Evolutionary conservation across 2,888 invertebrate species (phyloP), one percentile per base, ranked within the genome.

Genomic region (Dioctria linearis): DNA sequence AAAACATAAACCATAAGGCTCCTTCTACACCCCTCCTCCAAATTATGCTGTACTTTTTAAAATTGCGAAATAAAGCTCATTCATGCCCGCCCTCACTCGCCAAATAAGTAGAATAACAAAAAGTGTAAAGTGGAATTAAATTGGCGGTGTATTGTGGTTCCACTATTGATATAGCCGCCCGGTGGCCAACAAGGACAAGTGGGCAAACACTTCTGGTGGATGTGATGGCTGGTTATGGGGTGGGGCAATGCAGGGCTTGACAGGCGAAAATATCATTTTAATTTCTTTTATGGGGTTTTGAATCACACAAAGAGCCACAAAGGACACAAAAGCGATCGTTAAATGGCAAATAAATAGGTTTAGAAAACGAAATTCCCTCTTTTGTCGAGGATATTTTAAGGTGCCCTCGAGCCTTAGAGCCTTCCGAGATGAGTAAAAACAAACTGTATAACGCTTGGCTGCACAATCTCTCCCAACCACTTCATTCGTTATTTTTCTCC

Each of bases 211-310:
- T 25, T 25, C 25, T 25, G 25, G 25, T 25, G 25, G 25, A 25
- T 25, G 25, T 25, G 25, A 25, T 25, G 25, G 25, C 2, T 25
- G 25, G 25, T 25, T 25, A 25, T 25, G 25, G 46, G 43, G 5
- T 42, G 6, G 46, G 67, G 63, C 11, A 25, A 71, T 37, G 51
- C 37, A 54, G 54, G 71, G 71, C 43, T 51, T 39, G 67, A 59
- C 61, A 46, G 61, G 37, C 39, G 76, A 76, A 76, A 76, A 76
- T 76, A 76, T 76, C 76, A 76, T 76, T 76, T 76, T 76, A 76
- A 76, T 76, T 76, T 76, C 61, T 76, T 76, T 76, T 76, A 43
- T 0, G 25, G 59, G 46, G 59, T 71, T 71, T 51, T 54, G 71
- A 71, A 71, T 71, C 71, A 71, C 51, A 71, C 71, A 71, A 71